These are phyloP conservation scores for Stratiolaelaps scimitus DNA, from an alignment of 1,140 invertebrate species.

Conservation along the genomic window DNA sequence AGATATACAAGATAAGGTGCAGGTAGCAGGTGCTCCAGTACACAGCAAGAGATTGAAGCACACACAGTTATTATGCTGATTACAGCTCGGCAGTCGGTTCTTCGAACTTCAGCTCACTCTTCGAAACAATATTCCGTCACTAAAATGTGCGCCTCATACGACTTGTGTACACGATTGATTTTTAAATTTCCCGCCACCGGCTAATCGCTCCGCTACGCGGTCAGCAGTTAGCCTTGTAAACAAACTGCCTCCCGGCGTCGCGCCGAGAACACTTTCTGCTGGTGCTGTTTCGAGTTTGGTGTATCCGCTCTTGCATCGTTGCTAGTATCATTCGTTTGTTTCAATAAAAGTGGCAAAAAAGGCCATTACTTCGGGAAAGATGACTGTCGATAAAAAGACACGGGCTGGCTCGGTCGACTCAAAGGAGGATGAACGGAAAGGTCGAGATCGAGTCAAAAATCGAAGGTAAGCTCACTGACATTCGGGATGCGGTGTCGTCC, in stretches of 20 bases:
- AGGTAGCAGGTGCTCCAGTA: too few relatives aligned
- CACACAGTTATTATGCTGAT: too few relatives aligned
- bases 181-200: constrained; percentile 18
- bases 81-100: too few relatives aligned
- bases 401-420: constrained; percentile 1
- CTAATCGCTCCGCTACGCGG: not conserved
- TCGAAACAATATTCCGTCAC: too few relatives aligned
- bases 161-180: too few relatives aligned
- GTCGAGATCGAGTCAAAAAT: constrained; percentile 1
- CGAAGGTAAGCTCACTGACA: constrained; percentile 2
- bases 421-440: constrained; percentile 20
- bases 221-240: too few relatives aligned
- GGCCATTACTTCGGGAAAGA: not conserved
- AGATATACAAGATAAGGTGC: too few relatives aligned
- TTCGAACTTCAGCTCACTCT: too few relatives aligned
- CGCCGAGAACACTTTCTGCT: not conserved
- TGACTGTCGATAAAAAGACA: constrained; percentile 25
- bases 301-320: not conserved
- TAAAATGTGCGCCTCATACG: too few relatives aligned
- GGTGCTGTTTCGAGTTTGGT: not conserved
- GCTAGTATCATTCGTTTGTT: not conserved
- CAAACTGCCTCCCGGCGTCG: constrained; percentile 8
- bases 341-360: not conserved
- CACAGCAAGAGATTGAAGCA: too few relatives aligned
- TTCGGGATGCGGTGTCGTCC: too few relatives aligned